A percentile compares a stretch with the other conserved stretches of the same genome.
phyloP scores from a whole-genome alignment of 2,888 invertebrate species.

The Andricus curvator region DNA sequence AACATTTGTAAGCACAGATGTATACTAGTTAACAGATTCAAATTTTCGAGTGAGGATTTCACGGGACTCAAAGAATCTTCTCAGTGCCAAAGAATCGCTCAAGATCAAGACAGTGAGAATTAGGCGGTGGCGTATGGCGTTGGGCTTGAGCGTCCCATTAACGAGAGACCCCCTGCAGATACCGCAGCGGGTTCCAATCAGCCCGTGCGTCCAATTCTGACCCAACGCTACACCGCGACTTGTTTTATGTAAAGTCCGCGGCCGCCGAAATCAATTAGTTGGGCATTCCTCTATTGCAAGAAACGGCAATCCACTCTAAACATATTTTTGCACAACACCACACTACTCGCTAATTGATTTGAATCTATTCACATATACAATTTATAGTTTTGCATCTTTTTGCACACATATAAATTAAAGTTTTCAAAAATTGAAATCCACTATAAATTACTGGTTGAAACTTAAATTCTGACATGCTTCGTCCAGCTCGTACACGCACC shows the following conservation, averaged over 20 bases:
- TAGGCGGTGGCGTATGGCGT: constrained; percentile 57
- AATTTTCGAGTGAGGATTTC: neutral
- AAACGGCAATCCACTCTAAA: neutral
- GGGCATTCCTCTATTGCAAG: constrained; percentile 21
- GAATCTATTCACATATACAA: no score
- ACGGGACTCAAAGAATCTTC: constrained; percentile 7
- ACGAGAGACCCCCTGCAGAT: constrained; percentile 69
- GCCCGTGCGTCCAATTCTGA: constrained; percentile 60
- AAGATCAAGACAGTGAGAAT: constrained; percentile 45
- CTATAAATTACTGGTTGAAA: no score
- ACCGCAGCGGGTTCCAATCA: constrained; percentile 66
- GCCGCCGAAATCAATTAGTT: constrained; percentile 41
- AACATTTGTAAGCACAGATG: constrained; percentile 21
- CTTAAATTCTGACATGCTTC: no score
- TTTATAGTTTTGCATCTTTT: neutral
- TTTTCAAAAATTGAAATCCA: no score
- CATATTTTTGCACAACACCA: constrained; percentile 16
- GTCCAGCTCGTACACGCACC: neutral
- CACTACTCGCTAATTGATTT: neutral
- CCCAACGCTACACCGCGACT: constrained; percentile 60
- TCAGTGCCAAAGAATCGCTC: neutral
- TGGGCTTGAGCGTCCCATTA: constrained; percentile 68
- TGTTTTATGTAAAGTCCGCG: constrained; percentile 69
- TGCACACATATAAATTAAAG: neutral
- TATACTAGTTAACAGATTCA: constrained; percentile 32